These are phyloP conservation scores for Regulus satrapa DNA, from an alignment of 2,113 vertebrate species.

Conservation along the genomic window DNA sequence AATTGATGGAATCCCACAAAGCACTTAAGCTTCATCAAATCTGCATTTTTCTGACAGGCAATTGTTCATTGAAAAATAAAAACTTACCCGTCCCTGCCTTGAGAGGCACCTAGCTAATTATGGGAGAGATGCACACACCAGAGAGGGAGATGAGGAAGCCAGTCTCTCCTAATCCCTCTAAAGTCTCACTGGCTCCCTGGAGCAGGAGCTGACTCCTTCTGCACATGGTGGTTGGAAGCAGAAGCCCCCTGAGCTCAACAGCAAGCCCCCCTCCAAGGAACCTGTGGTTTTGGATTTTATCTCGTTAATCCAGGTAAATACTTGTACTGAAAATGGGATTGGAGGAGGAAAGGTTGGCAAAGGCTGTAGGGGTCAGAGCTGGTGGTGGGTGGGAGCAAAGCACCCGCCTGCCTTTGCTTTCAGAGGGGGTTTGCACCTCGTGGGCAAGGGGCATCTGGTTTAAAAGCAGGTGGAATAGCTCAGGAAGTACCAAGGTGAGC, in stretches of 20 bases:
- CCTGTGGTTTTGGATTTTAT: not conserved
- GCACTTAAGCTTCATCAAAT: constrained; percentile 54
- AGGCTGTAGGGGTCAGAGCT: accelerated
- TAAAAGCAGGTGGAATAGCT: not conserved
- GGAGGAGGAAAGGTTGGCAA: not conserved
- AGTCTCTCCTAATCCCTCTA: not conserved
- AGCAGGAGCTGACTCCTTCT: not conserved
- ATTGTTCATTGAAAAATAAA: constrained; percentile 44
- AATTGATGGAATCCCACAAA: constrained; percentile 42
- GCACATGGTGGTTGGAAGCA: not conserved
- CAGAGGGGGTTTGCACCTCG: not conserved
- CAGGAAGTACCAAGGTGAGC: not conserved
- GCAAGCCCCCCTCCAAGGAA: not conserved
- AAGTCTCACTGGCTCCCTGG: not conserved
- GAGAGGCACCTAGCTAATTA: constrained; percentile 26
- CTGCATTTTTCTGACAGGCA: constrained; percentile 32
- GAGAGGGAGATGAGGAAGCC: not conserved
- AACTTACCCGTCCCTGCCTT: not conserved
- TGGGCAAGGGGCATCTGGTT: not conserved
- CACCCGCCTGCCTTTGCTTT: accelerated
- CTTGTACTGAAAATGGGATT: not conserved
- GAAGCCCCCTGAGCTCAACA: not conserved
- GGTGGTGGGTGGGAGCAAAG: not conserved
- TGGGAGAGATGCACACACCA: not conserved
- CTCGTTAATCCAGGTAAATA: not conserved